Base-by-base conservation (phyloP, 2,888 invertebrate species). In the Rotaria sp. region DNA sequence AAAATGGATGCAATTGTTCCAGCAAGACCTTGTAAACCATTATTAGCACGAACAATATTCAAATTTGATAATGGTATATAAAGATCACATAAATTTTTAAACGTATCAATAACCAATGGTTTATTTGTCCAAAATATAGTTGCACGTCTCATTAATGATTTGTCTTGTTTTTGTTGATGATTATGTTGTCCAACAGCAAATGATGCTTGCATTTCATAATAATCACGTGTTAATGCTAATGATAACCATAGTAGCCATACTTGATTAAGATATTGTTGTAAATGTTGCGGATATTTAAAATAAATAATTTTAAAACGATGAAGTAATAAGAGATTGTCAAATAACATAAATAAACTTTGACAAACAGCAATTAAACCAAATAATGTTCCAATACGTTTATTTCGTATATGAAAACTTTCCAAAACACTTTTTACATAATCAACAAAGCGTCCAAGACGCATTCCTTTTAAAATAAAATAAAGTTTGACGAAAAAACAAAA, bases 321-420 rank as follows among this genome's bases (percentile, higher is more conserved):
- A 30, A 67, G 21, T 67, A 67, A 67, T 67, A 67, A 35, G 38
- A 67, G 18, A 67, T 67, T 67, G 8, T 67, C 67, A 21, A 67
- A 21, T 8, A 67, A 67, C 67, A 67, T 67, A 35, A 67, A 67
- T 67, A 67, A 67, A 35, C 67, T 15, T 67, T 67, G 67, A 35
- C 67, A 67, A 67, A 67, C 67, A 67, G 67, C 67, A 30, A 67
- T 67, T 21, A 67, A 67, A 67, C 67, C 67, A 35, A 67, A 38
- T 21, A 67, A 35, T 35, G 67, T 67, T 21, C 67, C 67, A 67
- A 67, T 67, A 35, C 67, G 67, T 67, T 67, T 67, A 21, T 67
- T 67, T 30, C 67, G 35, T 35, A 67, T 67, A 67, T 67, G 67
- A 67, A 67, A 67, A 67, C 67, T 67, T 35, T 67, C 67, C 18